These are phyloP conservation scores for Tetropium fuscum DNA, from an alignment of 2,888 invertebrate genomes.

Conservation along the genomic window DNA sequence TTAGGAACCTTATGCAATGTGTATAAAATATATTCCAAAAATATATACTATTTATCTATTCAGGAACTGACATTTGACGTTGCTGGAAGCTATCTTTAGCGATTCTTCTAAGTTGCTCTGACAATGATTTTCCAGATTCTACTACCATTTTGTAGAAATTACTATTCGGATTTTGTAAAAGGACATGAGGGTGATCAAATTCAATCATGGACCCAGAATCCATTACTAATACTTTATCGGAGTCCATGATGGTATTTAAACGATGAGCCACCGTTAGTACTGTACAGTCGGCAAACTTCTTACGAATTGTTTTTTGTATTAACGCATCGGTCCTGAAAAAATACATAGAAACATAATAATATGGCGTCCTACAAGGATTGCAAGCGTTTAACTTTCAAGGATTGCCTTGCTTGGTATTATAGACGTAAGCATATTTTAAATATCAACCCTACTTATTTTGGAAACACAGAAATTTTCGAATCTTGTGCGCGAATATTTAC, in stretches of 20 bases:
- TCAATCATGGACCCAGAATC: conserved; percentile 83
- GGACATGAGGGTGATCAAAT: conserved; percentile 78
- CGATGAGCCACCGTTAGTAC: conserved; percentile 93
- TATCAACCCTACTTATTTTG: too few species aligned
- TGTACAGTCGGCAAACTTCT: conserved; percentile 84
- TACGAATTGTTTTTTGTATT: conserved; percentile 86
- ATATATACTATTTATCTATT: conserved; percentile 32
- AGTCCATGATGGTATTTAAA: conserved; percentile 93
- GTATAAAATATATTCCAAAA: background rate
- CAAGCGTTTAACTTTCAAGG: too few species aligned
- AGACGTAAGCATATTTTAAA: too few species aligned
- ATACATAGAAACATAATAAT: too few species aligned
- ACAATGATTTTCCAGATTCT: conserved; percentile 71
- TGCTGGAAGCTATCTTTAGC: conserved; percentile 59
- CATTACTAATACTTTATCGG: conserved; percentile 89
- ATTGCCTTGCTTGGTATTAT: too few species aligned
- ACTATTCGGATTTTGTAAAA: conserved; percentile 71
- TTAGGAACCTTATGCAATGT: too few species aligned
- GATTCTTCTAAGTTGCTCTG: conserved; percentile 59
- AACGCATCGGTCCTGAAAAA: conserved; percentile 76
- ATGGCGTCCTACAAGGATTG: too few species aligned
- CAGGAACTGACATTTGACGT: conserved; percentile 44
- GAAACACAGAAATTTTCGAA: too few species aligned
- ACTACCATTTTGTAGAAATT: conserved; percentile 75
- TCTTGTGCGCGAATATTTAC: too few species aligned